Percentiles rank a stretch among this genome's conserved stretches.
Conservation (phyloP, 2,113 vertebrate genomes). For the Boulengeromyrus knoepffleri region DNA sequence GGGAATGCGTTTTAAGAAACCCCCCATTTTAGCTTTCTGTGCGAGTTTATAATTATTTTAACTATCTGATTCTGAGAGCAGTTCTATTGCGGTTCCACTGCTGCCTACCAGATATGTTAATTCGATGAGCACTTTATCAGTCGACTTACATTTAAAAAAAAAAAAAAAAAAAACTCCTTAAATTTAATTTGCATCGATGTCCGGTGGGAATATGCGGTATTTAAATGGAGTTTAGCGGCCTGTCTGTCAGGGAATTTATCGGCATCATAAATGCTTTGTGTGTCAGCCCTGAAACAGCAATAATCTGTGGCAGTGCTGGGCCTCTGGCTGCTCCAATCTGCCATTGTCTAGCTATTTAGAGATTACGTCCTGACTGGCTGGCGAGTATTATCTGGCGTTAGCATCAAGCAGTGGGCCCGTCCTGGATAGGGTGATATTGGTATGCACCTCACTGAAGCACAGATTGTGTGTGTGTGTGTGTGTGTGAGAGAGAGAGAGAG, state of each 20-base stretch:
- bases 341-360: conserved; percentile 30
- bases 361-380: conserved; percentile 25
- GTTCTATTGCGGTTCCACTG: conserved; percentile 10
- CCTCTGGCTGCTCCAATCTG: conserved; percentile 38
- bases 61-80: conserved; percentile 21
- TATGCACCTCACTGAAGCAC: neutral
- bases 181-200: conserved; percentile 22
- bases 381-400: conserved; percentile 33
- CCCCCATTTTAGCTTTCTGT: conserved; percentile 13
- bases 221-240: conserved; percentile 23
- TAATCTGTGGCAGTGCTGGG: conserved; percentile 25
- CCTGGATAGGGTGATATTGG: neutral
- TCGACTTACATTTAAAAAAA: neutral
- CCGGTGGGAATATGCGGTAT: conserved; percentile 17
- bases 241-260: conserved; percentile 26
- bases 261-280: conserved; percentile 16
- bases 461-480: conserved; percentile 7
- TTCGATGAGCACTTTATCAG: conserved; percentile 23
- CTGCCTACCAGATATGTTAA: conserved; percentile 24
- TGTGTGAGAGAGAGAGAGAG: conserved; percentile 12
- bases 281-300: conserved; percentile 9
- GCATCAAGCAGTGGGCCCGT: neutral
- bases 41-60: conserved; percentile 26
- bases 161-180: neutral
- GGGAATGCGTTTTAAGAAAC: conserved; percentile 28